Base-by-base conservation (phyloP, 2,113 vertebrate species). In the Ciconia boyciana region DNA sequence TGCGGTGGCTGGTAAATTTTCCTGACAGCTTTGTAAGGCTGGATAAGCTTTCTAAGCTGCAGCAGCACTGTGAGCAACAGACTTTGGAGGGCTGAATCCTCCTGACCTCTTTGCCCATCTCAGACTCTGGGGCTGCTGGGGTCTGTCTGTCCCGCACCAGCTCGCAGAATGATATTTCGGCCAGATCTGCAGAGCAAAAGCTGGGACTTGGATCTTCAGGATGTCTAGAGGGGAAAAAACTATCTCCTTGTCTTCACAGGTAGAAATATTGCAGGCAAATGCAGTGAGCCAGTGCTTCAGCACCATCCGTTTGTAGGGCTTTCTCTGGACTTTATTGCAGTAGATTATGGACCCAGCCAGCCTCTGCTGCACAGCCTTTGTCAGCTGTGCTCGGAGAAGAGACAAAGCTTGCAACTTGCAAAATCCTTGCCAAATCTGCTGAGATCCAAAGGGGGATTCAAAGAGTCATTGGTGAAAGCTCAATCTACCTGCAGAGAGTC, bases 21-120 rank as follows among this genome's bases (percentile, higher is more conserved):
- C 94, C 83, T 97, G 95, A 95, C 92, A 94, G 96, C 58, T 93
- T 57, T 87, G 72, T 52, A 82, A 57, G 92, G 83, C 89, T 95
- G 92, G 70, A n/a, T 41, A 1, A 90, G 77, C 51, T 72, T 58
- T 49, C 66, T 41, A 7, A 49, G 58, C 75, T 31, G n/a, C 1
- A 4, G 78, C 90, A 91, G 58, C 62, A 31, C 85, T 80, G 78
- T 85, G 90, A 92, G 78, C 75, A 80, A 11, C 46, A 51, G 77
- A 13, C 16, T 65, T 65, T 7, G 32, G 43, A 86, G 64, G 48
- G 16, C 55, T 58, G 74, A n/a, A 76, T 66, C 31, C 34, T 89
- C 57, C 70, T 72, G 65, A 52, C 34, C 57, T 82, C 60, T 49
- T 58, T 86, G 69, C 49, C 66, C 60, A 46, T 77, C 64, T 69